Base-by-base conservation (phyloP, 1,140 invertebrate species). In the Drosophila varians region DNA sequence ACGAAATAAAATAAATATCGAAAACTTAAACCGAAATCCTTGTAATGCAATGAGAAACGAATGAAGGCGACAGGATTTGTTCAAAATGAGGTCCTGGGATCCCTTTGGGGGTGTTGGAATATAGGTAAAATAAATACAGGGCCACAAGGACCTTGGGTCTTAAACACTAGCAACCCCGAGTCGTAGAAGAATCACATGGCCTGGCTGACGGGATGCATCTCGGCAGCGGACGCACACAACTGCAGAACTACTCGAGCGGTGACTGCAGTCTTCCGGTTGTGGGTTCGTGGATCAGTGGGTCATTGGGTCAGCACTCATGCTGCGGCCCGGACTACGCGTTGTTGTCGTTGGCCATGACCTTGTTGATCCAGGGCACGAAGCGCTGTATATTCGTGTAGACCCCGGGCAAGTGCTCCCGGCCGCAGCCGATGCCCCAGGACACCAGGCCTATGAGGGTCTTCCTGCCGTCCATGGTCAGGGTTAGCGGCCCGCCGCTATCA, bases 381-480 rank as follows among this genome's bases (percentile, higher is more conserved):
- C 96, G 96, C 79, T 97, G 96, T 80, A 98, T 97, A 80, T 97
- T 97, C 0, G 96, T 97, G 78, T 98, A 97, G 1, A 97, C 96
- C 8, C 96, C 96, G 0, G 96, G 96, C n/a, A 98, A 90, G 88
- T 97, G 96, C 88, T 97, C 96, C 11, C 96, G 92, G 4, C 96
- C 97, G 74, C 96, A 98, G 11, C 97, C 97, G 64, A 97, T 97
- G 36, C 96, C 96, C 96, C 96, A 98, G 0, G 96, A 97, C 0
- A 98, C 97, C 0, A 98, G 92, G 3, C 97, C 97, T 14, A 97
- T 97, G 2, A 97, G 92, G 7, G 96, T 96, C 90, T 95, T 95
- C 28, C 96, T 93, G 1, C 96, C 96, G 47, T 97, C 96, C 38
- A 96, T 92, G 7, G 95, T 94, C 89, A 96, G 94, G 1, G 96